phyloP scores from a whole-genome alignment of 1,140 invertebrate genomes.

The Tetranychus cinnabarinus region DNA sequence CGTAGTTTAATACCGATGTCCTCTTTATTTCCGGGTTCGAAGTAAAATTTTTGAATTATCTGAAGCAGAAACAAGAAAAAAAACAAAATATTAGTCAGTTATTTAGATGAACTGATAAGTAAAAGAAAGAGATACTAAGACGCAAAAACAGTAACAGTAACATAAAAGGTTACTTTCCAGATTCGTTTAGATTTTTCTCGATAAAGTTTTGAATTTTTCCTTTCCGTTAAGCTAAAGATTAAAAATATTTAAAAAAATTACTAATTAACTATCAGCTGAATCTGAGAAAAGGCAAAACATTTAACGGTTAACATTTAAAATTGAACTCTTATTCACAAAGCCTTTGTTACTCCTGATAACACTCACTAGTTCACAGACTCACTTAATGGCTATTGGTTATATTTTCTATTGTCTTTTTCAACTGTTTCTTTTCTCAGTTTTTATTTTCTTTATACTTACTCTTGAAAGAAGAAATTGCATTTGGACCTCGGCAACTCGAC shows the following conservation, averaged over 20 bases:
- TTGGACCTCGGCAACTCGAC: constrained; percentile 47
- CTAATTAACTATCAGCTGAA: too few species aligned
- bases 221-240: too few species aligned
- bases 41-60: constrained; percentile 12
- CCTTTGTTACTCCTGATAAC: too few species aligned
- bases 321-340: too few species aligned
- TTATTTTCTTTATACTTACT: constrained; percentile 5
- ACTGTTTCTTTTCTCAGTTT: too few species aligned
- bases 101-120: not conserved
- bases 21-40: constrained; percentile 10
- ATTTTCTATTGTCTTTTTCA: too few species aligned
- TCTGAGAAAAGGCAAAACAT: too few species aligned
- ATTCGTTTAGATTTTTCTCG: not conserved
- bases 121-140: not conserved
- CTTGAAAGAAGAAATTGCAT: constrained; percentile 33
- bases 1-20: constrained; percentile 13
- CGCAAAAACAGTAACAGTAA: not conserved
- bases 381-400: too few species aligned
- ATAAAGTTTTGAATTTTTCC: not conserved
- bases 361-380: too few species aligned
- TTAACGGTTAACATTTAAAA: too few species aligned
- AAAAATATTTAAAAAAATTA: too few species aligned
- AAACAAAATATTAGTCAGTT: not conserved
- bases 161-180: not conserved
- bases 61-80: constrained; percentile 4